Evolutionary conservation across 1,140 invertebrate genomes (phyloP).

Genomic region (Nasonia giraulti): DNA sequence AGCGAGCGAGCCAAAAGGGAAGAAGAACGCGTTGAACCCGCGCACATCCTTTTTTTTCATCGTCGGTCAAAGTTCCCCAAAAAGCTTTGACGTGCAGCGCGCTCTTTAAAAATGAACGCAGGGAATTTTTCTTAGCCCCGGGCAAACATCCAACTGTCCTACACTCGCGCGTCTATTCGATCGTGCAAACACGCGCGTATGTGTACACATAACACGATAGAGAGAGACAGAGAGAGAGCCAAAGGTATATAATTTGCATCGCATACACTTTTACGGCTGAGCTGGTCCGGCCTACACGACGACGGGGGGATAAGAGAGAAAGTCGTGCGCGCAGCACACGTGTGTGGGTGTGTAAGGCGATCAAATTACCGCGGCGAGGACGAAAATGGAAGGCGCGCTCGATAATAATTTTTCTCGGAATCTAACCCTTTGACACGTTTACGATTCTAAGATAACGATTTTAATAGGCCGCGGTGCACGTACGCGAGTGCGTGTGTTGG

Average conservation of each 20-base stretch:
- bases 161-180: not conserved
- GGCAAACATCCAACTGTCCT: constrained; percentile 29
- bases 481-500: not conserved
- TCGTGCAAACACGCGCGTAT: not conserved
- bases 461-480: not conserved
- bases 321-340: not conserved
- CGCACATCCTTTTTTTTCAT: not conserved
- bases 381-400: constrained; percentile 1
- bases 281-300: not conserved
- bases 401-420: constrained; percentile 38
- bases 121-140: constrained; percentile 15
- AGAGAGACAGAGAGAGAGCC: not conserved
- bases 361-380: not conserved
- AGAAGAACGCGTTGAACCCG: not conserved
- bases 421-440: constrained; percentile 38
- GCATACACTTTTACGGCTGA: constrained; percentile 34
- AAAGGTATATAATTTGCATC: constrained; percentile 44
- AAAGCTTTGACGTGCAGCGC: constrained; percentile 19
- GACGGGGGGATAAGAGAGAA: not conserved
- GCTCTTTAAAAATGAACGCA: constrained; percentile 19
- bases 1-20: not conserved
- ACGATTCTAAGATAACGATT: constrained; percentile 12
- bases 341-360: not conserved
- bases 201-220: not conserved
- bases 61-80: not conserved